phyloP scores from a whole-genome alignment of 92 coral and sea anemone genomes.

The Ricordea florida region DNA sequence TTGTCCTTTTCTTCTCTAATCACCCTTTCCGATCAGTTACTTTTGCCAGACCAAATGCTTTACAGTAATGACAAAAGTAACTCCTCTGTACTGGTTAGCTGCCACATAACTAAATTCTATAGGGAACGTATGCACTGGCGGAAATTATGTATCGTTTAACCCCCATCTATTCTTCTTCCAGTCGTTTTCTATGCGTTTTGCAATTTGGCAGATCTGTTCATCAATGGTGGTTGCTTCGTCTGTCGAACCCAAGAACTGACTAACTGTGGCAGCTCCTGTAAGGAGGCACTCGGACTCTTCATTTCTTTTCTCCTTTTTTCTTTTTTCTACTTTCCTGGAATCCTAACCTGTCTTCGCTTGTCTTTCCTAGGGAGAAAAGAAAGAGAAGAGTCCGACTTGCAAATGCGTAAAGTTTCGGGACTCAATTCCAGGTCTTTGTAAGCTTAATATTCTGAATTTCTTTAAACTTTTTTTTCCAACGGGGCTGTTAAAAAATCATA shows the following conservation, averaged over 20 bases:
- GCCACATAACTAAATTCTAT: constrained; percentile 9
- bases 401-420: constrained; percentile 30
- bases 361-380: constrained; percentile 60
- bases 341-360: constrained; percentile 46
- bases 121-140: neutral
- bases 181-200: neutral
- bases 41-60: constrained; percentile 11
- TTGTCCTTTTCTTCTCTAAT: neutral
- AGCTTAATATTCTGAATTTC: neutral
- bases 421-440: constrained; percentile 38
- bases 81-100: constrained; percentile 29
- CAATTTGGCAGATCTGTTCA: constrained; percentile 33
- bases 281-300: constrained; percentile 48
- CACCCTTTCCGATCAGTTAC: constrained; percentile 16
- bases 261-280: constrained; percentile 44
- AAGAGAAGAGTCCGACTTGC: constrained; percentile 61
- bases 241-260: constrained; percentile 12
- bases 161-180: neutral
- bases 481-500: neutral
- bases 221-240: neutral
- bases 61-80: constrained; percentile 31
- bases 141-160: no score
- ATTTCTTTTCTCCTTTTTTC: constrained; percentile 35
- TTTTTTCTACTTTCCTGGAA: neutral
- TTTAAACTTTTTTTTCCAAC: neutral